A percentile compares a stretch with the other conserved stretches of the same genome.
Conservation (phyloP, 2,888 invertebrate genomes). For the Andrena bicolor region DNA sequence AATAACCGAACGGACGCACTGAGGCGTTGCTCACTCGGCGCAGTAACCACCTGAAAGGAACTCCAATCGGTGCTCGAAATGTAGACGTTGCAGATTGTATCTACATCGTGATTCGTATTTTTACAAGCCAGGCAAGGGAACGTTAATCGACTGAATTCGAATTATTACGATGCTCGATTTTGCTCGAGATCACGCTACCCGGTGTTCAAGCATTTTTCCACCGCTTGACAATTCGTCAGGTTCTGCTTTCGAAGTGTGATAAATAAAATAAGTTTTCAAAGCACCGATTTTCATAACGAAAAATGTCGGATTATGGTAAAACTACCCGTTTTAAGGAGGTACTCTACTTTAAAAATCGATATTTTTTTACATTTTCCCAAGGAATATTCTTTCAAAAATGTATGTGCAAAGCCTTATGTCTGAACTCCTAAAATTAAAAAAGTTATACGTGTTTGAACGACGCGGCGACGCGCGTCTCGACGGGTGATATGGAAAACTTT, state of each 20-base stretch:
- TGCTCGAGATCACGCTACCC: background rate
- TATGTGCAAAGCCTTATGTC: too few species aligned
- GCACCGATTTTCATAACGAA: background rate
- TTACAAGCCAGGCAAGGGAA: background rate
- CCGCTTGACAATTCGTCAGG: too few species aligned
- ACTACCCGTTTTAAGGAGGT: background rate
- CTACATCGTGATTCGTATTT: conserved; percentile 3
- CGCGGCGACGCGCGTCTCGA: too few species aligned
- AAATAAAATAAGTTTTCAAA: background rate
- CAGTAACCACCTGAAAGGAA: background rate
- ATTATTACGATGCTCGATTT: conserved; percentile 3
- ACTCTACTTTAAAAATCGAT: too few species aligned
- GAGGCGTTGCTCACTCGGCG: background rate
- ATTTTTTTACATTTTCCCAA: too few species aligned
- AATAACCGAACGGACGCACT: conserved; percentile 18
- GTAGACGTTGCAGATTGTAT: conserved; percentile 13
- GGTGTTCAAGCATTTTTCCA: too few species aligned
- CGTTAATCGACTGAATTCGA: conserved; percentile 26
- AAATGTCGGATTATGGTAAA: background rate
- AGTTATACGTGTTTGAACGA: too few species aligned
- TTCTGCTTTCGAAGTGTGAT: too few species aligned
- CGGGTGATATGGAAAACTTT: too few species aligned
- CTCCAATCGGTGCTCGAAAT: conserved; percentile 11
- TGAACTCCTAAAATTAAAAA: too few species aligned
- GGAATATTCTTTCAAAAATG: too few species aligned